These are phyloP conservation scores for Brachycybe producta DNA, from an alignment of 2,888 invertebrate species.

Conservation along the genomic window DNA sequence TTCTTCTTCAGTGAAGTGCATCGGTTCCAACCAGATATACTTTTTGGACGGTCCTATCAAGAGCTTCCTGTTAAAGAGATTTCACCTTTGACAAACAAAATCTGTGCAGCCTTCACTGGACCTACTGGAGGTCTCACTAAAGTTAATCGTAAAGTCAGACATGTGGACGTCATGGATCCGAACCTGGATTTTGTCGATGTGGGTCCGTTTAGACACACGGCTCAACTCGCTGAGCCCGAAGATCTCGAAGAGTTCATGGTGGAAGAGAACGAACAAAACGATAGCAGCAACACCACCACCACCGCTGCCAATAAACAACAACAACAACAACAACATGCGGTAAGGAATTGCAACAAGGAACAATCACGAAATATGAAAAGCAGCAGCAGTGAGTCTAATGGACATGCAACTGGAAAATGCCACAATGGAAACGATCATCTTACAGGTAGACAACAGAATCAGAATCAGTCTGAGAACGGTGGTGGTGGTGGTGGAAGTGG, in stretches of 20 bases:
- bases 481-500: no score
- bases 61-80: constrained; percentile 48
- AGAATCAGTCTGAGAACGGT: no score
- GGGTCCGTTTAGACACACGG: constrained; percentile 35
- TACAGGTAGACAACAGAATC: no score
- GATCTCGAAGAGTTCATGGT: constrained; percentile 30
- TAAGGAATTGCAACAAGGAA: no score
- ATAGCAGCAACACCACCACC: no score
- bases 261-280: not conserved
- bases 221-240: constrained; percentile 25
- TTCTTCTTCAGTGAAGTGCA: constrained; percentile 26
- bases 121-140: constrained; percentile 67
- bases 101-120: constrained; percentile 63
- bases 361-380: not conserved
- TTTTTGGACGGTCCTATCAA: constrained; percentile 55
- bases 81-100: constrained; percentile 39
- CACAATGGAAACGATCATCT: no score
- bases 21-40: constrained; percentile 44
- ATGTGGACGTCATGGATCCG: constrained; percentile 47
- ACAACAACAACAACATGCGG: no score
- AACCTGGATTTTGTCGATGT: constrained; percentile 61
- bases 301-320: no score
- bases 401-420: no score
- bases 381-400: no score
- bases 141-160: constrained; percentile 41